These are phyloP conservation scores for Nipponacmea schrenckii DNA, from an alignment of 2,888 invertebrate genomes.

Conservation along the genomic window DNA sequence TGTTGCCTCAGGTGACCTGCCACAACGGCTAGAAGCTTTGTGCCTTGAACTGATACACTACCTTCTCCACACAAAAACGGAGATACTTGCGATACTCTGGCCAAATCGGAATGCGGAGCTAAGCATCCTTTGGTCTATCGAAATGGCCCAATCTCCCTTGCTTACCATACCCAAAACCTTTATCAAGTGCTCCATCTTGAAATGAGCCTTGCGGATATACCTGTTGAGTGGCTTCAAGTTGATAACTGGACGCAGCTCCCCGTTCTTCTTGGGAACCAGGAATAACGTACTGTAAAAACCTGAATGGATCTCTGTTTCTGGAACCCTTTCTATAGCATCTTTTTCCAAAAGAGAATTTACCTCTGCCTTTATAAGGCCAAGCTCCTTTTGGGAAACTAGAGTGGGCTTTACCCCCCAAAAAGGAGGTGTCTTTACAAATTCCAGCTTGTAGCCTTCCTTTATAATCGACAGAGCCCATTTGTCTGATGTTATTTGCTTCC, in stretches of 20 bases:
- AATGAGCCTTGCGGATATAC: conserved; percentile 33
- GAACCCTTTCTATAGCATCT: conserved; percentile 28
- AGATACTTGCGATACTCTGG: too few species aligned
- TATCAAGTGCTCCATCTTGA: conserved; percentile 31
- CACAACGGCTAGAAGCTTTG: too few species aligned
- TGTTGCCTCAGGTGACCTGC: too few species aligned
- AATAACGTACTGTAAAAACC: conserved; percentile 37
- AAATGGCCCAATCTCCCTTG: conserved; percentile 29
- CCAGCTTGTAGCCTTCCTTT: conserved; percentile 27
- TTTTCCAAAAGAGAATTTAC: conserved; percentile 23
- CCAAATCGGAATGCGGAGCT: too few species aligned
- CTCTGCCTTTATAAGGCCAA: conserved; percentile 14
- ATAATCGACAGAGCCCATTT: conserved; percentile 27
- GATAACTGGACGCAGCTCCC: conserved; percentile 14
- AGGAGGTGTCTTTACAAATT: conserved; percentile 24
- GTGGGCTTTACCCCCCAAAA: conserved; percentile 21
- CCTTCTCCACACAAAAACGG: too few species aligned
- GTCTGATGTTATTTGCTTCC: conserved; percentile 29
- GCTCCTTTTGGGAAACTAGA: conserved; percentile 13
- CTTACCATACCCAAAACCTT: conserved; percentile 31
- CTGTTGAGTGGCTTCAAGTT: conserved; percentile 32
- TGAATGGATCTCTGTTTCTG: conserved; percentile 5
- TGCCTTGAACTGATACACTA: too few species aligned
- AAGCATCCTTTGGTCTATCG: conserved; percentile 29
- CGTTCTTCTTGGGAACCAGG: conserved; percentile 25